These are phyloP conservation scores for Pseudochromis fuscus DNA, from an alignment of 2,797 vertebrate species.

Conservation along the genomic window DNA sequence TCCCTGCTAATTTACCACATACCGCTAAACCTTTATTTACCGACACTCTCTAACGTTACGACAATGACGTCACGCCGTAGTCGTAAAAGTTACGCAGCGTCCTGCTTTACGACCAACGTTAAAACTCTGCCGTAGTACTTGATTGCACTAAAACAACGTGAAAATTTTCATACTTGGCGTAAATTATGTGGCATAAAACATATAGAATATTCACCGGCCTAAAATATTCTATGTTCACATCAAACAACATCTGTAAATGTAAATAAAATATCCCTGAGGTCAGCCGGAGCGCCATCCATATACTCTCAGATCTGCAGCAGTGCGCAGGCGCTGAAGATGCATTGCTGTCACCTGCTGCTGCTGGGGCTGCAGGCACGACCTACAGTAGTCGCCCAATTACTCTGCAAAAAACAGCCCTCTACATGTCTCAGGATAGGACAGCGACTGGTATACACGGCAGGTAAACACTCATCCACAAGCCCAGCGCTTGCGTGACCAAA, in stretches of 20 bases:
- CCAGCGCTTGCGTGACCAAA: neutral
- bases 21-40: slow-evolving; percentile 34
- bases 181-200: no score
- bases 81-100: slow-evolving; percentile 38
- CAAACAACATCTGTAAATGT: neutral
- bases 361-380: slow-evolving; percentile 65
- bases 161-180: neutral
- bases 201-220: rapidly evolving
- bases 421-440: slow-evolving; percentile 37
- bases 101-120: slow-evolving; percentile 41
- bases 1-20: neutral
- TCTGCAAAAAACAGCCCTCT: slow-evolving; percentile 14
- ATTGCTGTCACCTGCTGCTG: slow-evolving; percentile 55
- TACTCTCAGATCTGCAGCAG: rapidly evolving
- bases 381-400: slow-evolving; percentile 46
- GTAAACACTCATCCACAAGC: slow-evolving; percentile 53
- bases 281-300: neutral
- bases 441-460: slow-evolving; percentile 40
- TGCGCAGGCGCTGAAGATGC: slow-evolving; percentile 58
- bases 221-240: rapidly evolving
- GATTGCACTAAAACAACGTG: neutral
- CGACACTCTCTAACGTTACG: slow-evolving; percentile 1
- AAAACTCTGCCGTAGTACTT: neutral
- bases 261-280: neutral
- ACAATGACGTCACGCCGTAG: slow-evolving; percentile 22